Base-by-base conservation (phyloP, 35 echinoderm and acorn worm species). In the Lytechinus pictus region DNA sequence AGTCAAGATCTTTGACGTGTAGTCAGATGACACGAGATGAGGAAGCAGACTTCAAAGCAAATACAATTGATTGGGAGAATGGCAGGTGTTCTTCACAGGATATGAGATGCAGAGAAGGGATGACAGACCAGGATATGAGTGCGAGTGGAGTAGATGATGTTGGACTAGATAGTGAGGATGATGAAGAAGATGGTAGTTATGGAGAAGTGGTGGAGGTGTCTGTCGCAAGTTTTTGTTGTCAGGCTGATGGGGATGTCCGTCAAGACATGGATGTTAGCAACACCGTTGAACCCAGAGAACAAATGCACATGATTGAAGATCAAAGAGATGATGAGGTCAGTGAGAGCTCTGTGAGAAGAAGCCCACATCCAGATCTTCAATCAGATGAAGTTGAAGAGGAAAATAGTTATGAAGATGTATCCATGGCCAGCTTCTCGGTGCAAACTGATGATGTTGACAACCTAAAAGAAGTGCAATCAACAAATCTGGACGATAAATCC, bases 171-270 rank as follows among this genome's bases (percentile, higher is more conserved):
- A 21, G 52, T 90, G 88, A 90, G 28, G 28, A 90, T 52, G 92
- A 57, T 93, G 92, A 57, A 93, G 92, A 93, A 11, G 54, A 10
- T 33, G 55, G 92, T 57, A 93, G 92, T 57, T 54, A 57, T 57
- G 92, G 55, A 24, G 92, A 93, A 54, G 55, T 93, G 92, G 92
- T 93, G 54, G 92, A 93, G n/a, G 92, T 93, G 53, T 93, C 92
- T 19, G 28, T 93, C 27, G 10, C 92, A 54, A 93, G 92, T 57
- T 93, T 93, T 24, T 93, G 92, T 28, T 93, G 92, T 54, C 92
- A 93, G 92, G 92, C 92, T 16, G 53, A 28, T 44, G 88, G 29
- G 4, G 88, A 90, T 44, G 10, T 54, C 27, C 33, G 29, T 52
- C 88, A 90, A 54, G 88, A 90, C 14, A 21, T 90, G 28, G 88